Evolutionary conservation across 30 jellyfish, hydroid and myxozoan species (phyloP), one percentile per base, ranked within the genome.

Genomic region (Hydra vulgaris): DNA sequence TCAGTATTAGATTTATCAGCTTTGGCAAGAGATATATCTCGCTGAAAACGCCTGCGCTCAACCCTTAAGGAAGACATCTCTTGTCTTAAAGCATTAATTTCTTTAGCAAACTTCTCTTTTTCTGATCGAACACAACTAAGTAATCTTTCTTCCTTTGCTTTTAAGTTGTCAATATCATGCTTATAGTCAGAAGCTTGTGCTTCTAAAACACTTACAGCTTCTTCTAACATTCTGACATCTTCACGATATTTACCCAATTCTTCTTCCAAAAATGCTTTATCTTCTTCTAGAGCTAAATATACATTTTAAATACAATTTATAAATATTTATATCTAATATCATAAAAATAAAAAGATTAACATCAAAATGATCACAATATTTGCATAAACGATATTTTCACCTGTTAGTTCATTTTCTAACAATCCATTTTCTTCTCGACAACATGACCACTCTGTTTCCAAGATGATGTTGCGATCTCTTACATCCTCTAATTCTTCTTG

Each of bases 391-490:
- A n/a, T n/a, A n/a, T 19, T 27, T 66, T 8, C 66, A 80, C 87
- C 87, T 21, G 95, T 94, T 76, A 94, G 88, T 77, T 94, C 99
- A 19, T 95, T 94, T 73, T 94, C 99, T 61, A 94, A 84, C 74
- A 94, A 79, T 54, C 99, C 96, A 66, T 94, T 94, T 77, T 94
- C 99, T 71, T 94, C 99, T 70, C 87, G 85, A 71, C 99, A 94
- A 74, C 99, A 94, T 26, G 99, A 94, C 99, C 99, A 94, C 26
- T 94, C 99, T 25, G 99, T 94, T 72, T 94, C 99, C 23, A 94
- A 79, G 54, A 94, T 94, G 27, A 94, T 94, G 85, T 94, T 94
- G 71, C 99, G 82, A 80, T 94, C 99, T 72, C 80, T 80, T 53
- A 94, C 96, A 76, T 94, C 99, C 78, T 94, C 99, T 26, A 94